These are phyloP conservation scores for Nylanderia fulva DNA, from an alignment of 1,140 invertebrate species.

Conservation along the genomic window DNA sequence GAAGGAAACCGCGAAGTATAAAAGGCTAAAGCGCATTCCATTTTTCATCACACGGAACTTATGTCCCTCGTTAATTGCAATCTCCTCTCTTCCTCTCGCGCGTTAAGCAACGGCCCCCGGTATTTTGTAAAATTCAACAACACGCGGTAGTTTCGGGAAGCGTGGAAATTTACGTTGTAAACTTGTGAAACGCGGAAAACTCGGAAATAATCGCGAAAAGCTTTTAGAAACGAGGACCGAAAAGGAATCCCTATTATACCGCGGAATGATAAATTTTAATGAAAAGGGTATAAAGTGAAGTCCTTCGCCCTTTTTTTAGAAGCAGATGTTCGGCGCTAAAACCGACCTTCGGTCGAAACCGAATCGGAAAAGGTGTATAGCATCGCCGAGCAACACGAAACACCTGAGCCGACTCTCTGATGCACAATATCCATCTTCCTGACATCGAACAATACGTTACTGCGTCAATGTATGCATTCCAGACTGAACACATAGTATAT, in stretches of 20 bases:
- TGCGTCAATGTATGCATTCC: conserved; percentile 34
- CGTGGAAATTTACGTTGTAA: conserved; percentile 30
- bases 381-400: conserved; percentile 31
- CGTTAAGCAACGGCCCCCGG: neutral
- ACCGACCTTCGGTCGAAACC: neutral
- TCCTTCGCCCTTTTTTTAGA: conserved; percentile 51
- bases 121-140: conserved; percentile 35
- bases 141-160: neutral
- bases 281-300: conserved; percentile 30
- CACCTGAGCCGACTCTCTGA: conserved; percentile 65
- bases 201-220: conserved; percentile 46
- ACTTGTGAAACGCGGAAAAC: neutral
- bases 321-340: conserved; percentile 64
- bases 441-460: conserved; percentile 61
- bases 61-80: conserved; percentile 7
- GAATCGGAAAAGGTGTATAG: conserved; percentile 46
- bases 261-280: conserved; percentile 63
- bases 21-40: neutral
- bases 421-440: conserved; percentile 50
- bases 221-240: conserved; percentile 13
- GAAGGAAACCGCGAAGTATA: neutral
- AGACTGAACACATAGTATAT: conserved; percentile 11
- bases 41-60: neutral
- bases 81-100: neutral
- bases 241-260: conserved; percentile 55